Conservation (phyloP, 2,113 vertebrate genomes). For the Formicarius rufipectus region DNA sequence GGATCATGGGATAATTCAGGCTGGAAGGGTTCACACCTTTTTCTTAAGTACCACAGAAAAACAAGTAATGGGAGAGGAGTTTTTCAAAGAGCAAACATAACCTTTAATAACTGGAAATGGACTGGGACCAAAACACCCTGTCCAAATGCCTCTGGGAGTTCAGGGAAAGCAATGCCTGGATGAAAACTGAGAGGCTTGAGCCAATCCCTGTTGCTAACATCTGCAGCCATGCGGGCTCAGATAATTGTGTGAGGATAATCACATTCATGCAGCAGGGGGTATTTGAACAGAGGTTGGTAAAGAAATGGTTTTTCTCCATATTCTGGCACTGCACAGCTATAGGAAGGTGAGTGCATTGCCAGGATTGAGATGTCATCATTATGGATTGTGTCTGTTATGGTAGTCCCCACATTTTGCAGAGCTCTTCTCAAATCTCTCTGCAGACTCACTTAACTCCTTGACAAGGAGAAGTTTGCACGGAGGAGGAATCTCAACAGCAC, state of each 20-base stretch:
- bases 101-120: constrained; percentile 18
- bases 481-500: not conserved
- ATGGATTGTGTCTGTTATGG: not conserved
- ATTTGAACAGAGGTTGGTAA: constrained; percentile 15
- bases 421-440: not conserved
- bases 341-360: not conserved
- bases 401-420: not conserved
- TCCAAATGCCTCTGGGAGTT: not conserved
- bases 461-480: not conserved
- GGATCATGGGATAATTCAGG: not conserved
- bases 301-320: not conserved
- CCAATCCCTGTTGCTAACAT: constrained; percentile 24
- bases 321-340: not conserved
- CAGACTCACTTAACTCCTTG: not conserved
- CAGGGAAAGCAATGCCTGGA: not conserved
- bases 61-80: not conserved
- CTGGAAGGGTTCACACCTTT: constrained; percentile 1
- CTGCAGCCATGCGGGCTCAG: constrained; percentile 17
- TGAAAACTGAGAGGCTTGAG: not conserved
- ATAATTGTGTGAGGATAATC: constrained; percentile 33
- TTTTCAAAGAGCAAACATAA: constrained; percentile 23
- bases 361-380: not conserved
- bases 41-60: not conserved
- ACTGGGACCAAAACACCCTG: not conserved
- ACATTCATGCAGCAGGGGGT: not conserved